phyloP scores from a whole-genome alignment of 2,113 vertebrate genomes.

The Fregetta grallaria region DNA sequence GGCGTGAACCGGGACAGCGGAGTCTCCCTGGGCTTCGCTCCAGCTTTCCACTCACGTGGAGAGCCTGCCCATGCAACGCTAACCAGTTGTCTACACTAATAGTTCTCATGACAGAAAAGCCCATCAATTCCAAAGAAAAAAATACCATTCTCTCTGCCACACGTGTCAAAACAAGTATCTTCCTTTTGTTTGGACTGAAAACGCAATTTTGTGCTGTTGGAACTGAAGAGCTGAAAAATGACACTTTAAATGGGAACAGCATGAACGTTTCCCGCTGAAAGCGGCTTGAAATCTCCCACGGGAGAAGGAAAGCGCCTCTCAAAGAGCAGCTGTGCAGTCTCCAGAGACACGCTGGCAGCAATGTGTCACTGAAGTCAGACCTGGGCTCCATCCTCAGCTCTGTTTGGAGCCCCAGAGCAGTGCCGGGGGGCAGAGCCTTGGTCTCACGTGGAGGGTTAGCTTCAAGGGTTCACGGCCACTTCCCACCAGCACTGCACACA shows the following conservation, averaged over 20 bases:
- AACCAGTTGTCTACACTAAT: background rate
- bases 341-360: background rate
- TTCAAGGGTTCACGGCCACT: background rate
- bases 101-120: background rate
- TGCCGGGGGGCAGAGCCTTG: background rate
- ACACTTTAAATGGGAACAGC: background rate
- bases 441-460: rapidly evolving
- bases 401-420: rapidly evolving
- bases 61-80: background rate
- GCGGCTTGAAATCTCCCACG: rapidly evolving
- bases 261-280: background rate
- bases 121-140: background rate
- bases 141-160: background rate
- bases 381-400: background rate
- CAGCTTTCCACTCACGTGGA: background rate
- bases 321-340: background rate
- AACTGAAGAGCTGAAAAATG: background rate
- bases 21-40: rapidly evolving
- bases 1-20: background rate
- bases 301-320: background rate
- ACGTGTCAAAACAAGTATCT: background rate
- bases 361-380: rapidly evolving
- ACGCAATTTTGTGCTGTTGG: background rate
- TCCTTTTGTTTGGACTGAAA: background rate
- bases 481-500: background rate